Percentiles rank a stretch among this genome's conserved stretches.
Evolutionary conservation across 2,888 invertebrate genomes (phyloP).

Genomic region (Achlya flavicornis): DNA sequence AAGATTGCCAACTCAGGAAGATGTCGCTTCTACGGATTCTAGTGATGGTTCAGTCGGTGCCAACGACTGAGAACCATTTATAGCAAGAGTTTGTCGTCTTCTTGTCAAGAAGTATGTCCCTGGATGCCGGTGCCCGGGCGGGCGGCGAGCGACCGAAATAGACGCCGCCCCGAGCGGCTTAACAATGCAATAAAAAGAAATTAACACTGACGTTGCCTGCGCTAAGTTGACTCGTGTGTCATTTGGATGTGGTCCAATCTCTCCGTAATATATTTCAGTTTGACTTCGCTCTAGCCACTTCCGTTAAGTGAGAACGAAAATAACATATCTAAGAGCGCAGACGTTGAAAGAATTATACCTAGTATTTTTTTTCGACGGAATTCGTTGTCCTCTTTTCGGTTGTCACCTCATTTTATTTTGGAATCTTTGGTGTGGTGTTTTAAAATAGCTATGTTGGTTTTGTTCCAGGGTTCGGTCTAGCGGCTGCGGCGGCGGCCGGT

Average conservation of each 20-base stretch:
- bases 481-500: constrained; percentile 85
- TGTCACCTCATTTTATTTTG: constrained; percentile 43
- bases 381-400: constrained; percentile 47
- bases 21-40: background rate
- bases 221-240: constrained; percentile 81
- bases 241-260: constrained; percentile 80
- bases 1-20: background rate
- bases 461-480: constrained; percentile 76
- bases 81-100: constrained; percentile 78
- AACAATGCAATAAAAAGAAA: constrained; percentile 85
- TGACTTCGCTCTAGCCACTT: constrained; percentile 69
- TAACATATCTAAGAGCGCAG: constrained; percentile 57
- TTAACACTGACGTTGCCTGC: constrained; percentile 78
- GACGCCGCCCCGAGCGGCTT: constrained; percentile 74
- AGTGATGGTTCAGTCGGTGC: constrained; percentile 44
- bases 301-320: constrained; percentile 77
- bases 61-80: constrained; percentile 76
- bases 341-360: constrained; percentile 60
- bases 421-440: constrained; percentile 29
- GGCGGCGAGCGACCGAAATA: constrained; percentile 78
- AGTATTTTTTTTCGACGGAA: constrained; percentile 49
- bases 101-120: constrained; percentile 75
- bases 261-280: constrained; percentile 70
- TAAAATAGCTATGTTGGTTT: constrained; percentile 30
- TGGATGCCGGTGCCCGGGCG: constrained; percentile 76